Conservation (phyloP, 2,888 invertebrate species). For the Euclidia mi region DNA sequence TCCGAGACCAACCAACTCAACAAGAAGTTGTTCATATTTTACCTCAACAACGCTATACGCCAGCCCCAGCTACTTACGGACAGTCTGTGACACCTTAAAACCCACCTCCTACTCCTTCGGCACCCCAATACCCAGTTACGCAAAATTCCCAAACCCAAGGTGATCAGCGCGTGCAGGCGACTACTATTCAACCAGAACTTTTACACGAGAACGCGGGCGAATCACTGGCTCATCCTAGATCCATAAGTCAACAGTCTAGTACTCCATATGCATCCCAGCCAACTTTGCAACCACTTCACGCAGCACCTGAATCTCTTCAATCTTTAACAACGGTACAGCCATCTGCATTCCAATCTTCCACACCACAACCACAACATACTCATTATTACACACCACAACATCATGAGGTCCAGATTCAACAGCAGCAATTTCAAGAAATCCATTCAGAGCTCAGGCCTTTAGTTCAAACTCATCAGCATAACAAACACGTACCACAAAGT, state of each 20-base stretch:
- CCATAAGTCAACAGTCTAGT: conserved; percentile 9
- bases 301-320: conserved; percentile 8
- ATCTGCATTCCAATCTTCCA: conserved; percentile 13
- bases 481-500: background rate
- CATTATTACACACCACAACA: background rate
- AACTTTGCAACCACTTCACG: no score
- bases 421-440: conserved; percentile 15
- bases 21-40: conserved; percentile 2
- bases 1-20: conserved; percentile 3
- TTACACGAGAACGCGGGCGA: conserved; percentile 5
- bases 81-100: conserved; percentile 21
- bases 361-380: conserved; percentile 4
- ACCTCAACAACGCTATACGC: conserved; percentile 7
- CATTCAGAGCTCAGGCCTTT: conserved; percentile 7
- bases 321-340: conserved; percentile 4
- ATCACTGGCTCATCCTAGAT: background rate
- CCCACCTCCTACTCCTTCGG: conserved; percentile 16
- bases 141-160: conserved; percentile 21
- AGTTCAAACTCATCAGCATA: background rate
- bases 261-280: background rate
- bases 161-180: conserved; percentile 41
- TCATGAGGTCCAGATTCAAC: conserved; percentile 12
- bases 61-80: conserved; percentile 26
- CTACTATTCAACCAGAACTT: conserved; percentile 38
- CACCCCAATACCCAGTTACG: conserved; percentile 18